Conservation (phyloP, 1,140 invertebrate species). For the Euura lappo region DNA sequence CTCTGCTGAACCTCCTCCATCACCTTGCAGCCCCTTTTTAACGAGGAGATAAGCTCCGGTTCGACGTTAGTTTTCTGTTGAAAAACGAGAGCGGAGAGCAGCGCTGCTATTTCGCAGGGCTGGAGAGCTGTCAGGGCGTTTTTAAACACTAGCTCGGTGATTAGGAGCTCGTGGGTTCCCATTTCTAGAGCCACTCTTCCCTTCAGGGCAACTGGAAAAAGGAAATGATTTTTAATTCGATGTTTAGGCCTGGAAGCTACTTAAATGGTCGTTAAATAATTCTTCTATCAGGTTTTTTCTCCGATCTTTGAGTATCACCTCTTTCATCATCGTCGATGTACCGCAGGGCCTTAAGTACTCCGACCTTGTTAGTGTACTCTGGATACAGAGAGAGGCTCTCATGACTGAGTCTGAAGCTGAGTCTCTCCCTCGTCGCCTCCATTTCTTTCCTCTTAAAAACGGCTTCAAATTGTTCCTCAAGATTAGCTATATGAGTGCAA, state of each 20-base stretch:
- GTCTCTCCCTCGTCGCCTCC: slow-evolving; percentile 72
- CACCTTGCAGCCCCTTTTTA: slow-evolving; percentile 31
- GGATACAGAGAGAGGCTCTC: slow-evolving; percentile 86
- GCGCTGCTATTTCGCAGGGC: slow-evolving; percentile 90
- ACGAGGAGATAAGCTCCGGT: neutral
- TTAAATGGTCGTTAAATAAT: too few species aligned
- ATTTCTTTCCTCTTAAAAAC: slow-evolving; percentile 77
- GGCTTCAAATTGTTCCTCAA: slow-evolving; percentile 74
- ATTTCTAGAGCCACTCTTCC: slow-evolving; percentile 96
- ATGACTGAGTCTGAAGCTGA: slow-evolving; percentile 81
- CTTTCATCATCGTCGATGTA: slow-evolving; percentile 77
- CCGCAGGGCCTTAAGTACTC: slow-evolving; percentile 80
- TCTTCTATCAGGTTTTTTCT: too few species aligned
- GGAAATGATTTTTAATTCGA: slow-evolving; percentile 22
- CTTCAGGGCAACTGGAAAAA: slow-evolving; percentile 77
- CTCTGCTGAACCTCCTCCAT: slow-evolving; percentile 43
- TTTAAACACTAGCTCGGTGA: slow-evolving; percentile 95
- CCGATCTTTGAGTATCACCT: slow-evolving; percentile 53
- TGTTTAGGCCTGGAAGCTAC: too few species aligned
- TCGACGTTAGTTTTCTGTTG: slow-evolving; percentile 75
- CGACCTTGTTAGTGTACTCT: slow-evolving; percentile 85
- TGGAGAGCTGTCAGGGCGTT: slow-evolving; percentile 87
- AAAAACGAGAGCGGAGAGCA: slow-evolving; percentile 91
- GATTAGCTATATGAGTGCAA: slow-evolving; percentile 61
- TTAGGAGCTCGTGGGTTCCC: slow-evolving; percentile 91